Base-by-base conservation (phyloP, 2,797 vertebrate species). In the Steatocranus sp. region DNA sequence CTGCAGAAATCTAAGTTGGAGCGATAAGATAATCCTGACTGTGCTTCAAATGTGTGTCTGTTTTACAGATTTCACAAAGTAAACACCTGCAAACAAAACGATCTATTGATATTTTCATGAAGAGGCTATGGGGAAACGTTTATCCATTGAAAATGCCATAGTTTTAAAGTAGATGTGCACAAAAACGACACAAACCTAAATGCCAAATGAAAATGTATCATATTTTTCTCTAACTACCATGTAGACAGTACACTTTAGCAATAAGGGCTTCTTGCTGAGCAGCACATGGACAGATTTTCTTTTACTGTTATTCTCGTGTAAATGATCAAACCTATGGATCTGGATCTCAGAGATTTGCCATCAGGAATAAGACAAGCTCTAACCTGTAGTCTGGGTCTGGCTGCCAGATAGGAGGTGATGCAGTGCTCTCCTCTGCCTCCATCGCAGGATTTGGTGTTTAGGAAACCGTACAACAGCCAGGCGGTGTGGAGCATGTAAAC, bases 401-500 rank as follows among this genome's bases (percentile, higher is more conserved):
- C 95, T 18, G 96, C 93, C 88, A 99, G 92, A 94, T 98, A 98
- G 7, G 98, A 97, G 91, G 93, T 91, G 82, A 99, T 96, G 88
- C 98, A 99, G 46, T 82, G 92, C 32, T 95, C 95, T 80, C 88
- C 91, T 23, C 79, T 90, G 41, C 79, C 87, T 76, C 88, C 87
- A 18, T 95, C 96, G 94, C 98, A 99, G 50, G 97, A 96, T 90
- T 97, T 98, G 7, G 97, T 98, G 94, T 97, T 97, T 82, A 99
- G 94, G 89, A 99, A 99, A 88, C 98, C 97, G 88, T 98, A 98
- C 92, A 99, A 97, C 63, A 99, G 96, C 98, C 98, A 99, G 93
- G 97, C 98, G 27, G 97, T 99, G 95, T 99, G 98, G 49, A 95
- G 96, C 94, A 97, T 96, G 80, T 99, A 99, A 2, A 98, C 97